These are phyloP conservation scores for Lamproptera curius DNA, from an alignment of 2,888 invertebrate species.

Conservation along the genomic window DNA sequence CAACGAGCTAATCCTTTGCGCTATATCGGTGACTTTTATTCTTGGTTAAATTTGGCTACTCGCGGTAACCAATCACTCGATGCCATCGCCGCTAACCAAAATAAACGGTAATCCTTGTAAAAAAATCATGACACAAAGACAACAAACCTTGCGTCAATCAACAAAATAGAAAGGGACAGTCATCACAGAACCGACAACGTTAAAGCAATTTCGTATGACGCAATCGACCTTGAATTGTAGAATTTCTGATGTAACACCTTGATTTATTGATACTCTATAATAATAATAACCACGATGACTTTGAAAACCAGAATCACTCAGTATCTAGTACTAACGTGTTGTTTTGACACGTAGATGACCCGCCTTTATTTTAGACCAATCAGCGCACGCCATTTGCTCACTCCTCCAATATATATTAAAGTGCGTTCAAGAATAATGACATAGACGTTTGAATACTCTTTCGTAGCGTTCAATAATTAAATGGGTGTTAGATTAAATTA, in stretches of 20 bases:
- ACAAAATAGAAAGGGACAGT: not conserved
- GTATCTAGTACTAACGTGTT: constrained; percentile 1
- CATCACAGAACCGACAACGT: too few species aligned
- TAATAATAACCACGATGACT: constrained; percentile 14
- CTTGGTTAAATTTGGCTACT: too few species aligned
- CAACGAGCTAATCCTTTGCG: too few species aligned
- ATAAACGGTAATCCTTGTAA: too few species aligned
- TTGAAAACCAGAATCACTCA: constrained; percentile 32
- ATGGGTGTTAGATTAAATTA: constrained; percentile 70
- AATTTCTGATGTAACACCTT: constrained; percentile 40
- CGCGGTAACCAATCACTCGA: too few species aligned
- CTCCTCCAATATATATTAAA: constrained; percentile 60
- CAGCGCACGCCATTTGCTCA: constrained; percentile 44
- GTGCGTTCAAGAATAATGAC: constrained; percentile 41
- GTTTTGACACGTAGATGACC: constrained; percentile 39
- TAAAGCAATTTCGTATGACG: constrained; percentile 32
- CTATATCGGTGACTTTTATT: too few species aligned
- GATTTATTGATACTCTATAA: constrained; percentile 15
- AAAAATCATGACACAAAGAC: too few species aligned
- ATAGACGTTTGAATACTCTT: constrained; percentile 41
- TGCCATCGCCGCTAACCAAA: too few species aligned
- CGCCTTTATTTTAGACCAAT: constrained; percentile 69
- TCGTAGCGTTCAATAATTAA: constrained; percentile 46
- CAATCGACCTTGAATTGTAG: constrained; percentile 49
- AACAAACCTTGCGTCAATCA: too few species aligned